These are phyloP conservation scores for Anorthoa munda DNA, from an alignment of 2,888 invertebrate species.

Conservation along the genomic window DNA sequence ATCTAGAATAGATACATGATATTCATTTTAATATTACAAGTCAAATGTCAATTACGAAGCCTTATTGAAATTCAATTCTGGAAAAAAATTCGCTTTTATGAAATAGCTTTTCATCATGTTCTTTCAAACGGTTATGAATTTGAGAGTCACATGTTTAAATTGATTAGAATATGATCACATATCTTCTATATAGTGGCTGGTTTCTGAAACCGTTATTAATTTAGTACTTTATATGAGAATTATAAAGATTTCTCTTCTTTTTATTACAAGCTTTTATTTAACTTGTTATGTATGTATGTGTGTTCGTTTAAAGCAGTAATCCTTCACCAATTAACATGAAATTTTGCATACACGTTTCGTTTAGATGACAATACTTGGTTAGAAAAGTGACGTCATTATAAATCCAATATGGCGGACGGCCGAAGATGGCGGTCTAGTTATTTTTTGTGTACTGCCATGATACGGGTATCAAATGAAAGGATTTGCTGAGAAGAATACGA, in stretches of 20 bases:
- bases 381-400: too few relatives aligned
- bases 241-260: not conserved
- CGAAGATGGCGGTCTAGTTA: too few relatives aligned
- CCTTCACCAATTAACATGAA: too few relatives aligned
- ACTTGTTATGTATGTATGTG: too few relatives aligned
- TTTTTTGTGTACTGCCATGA: too few relatives aligned
- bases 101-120: conserved; percentile 23
- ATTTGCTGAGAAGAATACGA: too few relatives aligned
- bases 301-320: too few relatives aligned
- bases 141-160: conserved; percentile 6
- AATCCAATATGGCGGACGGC: too few relatives aligned
- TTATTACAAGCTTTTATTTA: too few relatives aligned
- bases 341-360: too few relatives aligned
- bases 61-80: conserved; percentile 22
- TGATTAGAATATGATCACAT: not conserved
- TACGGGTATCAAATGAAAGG: too few relatives aligned
- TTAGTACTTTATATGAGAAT: not conserved
- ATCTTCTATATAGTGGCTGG: not conserved
- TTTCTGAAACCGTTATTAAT: not conserved
- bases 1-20: not conserved
- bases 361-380: too few relatives aligned
- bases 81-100: conserved; percentile 8
- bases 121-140: conserved; percentile 11
- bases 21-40: conserved; percentile 16
- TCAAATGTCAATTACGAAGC: conserved; percentile 20